These are phyloP conservation scores for Cryptotermes secundus DNA, from an alignment of 1,140 invertebrate genomes.

Conservation along the genomic window DNA sequence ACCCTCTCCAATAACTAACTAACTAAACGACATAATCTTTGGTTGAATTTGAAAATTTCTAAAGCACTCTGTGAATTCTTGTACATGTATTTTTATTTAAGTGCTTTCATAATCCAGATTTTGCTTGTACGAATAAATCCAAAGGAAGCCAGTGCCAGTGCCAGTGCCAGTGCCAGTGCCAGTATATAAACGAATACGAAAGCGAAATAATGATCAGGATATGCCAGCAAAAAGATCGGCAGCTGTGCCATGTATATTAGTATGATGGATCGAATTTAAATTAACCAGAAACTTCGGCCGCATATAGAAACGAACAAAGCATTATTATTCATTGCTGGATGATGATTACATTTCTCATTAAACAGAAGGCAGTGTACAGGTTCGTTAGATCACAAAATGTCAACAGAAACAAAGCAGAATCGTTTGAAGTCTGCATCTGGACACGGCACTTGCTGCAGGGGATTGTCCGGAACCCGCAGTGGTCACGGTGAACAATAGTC, in stretches of 20 bases:
- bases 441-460: neutral
- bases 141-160: neutral
- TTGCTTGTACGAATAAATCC: neutral
- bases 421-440: neutral
- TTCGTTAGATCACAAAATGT: conserved; percentile 13
- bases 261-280: conserved; percentile 17
- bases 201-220: neutral
- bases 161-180: too few relatives aligned
- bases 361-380: neutral
- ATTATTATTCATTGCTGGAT: conserved; percentile 8
- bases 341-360: conserved; percentile 17
- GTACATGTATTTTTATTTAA: neutral
- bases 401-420: neutral
- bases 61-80: too few relatives aligned
- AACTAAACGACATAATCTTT: too few relatives aligned
- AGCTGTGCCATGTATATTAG: neutral
- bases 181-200: neutral
- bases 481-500: neutral
- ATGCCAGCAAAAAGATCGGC: neutral
- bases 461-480: neutral
- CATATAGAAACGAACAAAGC: neutral
- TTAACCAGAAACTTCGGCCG: neutral
- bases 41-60: too few relatives aligned
- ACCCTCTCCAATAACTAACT: too few relatives aligned
- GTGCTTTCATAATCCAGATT: neutral